A percentile compares a stretch with the other conserved stretches of the same genome.
Conservation (phyloP, 2,797 vertebrate genomes). For the Enteromius unitaeniatus region DNA sequence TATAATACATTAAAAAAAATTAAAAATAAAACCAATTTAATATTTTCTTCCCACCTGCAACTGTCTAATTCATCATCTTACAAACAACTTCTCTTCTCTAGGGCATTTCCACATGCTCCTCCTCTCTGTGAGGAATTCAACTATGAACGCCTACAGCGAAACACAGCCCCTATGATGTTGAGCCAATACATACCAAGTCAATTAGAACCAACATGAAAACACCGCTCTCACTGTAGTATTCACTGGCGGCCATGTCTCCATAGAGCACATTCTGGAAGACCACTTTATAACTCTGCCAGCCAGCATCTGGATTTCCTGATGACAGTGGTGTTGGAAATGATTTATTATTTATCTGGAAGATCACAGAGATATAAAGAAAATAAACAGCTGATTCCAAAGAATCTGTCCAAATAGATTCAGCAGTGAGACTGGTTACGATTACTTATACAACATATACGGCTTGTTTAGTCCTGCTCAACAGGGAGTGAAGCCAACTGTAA, state of each 20-base stretch:
- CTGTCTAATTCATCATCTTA: neutral
- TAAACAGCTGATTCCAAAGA: conserved; percentile 27
- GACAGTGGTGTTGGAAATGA: conserved; percentile 12
- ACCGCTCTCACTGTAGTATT: conserved; percentile 1
- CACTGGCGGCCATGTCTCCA: neutral
- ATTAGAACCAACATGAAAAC: conserved; percentile 30
- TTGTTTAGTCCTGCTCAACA: neutral
- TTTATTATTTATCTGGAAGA: conserved; percentile 25
- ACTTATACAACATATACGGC: conserved; percentile 25
- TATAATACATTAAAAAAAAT: neutral
- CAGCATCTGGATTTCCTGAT: conserved; percentile 8
- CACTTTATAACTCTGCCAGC: conserved; percentile 27
- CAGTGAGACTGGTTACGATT: conserved; percentile 1
- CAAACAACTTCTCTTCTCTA: neutral
- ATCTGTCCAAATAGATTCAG: conserved; percentile 25
- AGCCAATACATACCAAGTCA: conserved; percentile 43
- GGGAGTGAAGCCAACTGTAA: conserved; percentile 37
- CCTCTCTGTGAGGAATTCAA: conserved; percentile 18
- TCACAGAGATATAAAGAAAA: conserved; percentile 27
- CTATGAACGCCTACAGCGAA: conserved; percentile 19
- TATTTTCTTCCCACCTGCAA: neutral
- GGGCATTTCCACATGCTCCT: conserved; percentile 9
- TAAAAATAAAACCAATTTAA: neutral
- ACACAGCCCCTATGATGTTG: conserved; percentile 7
- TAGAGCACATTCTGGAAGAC: conserved; percentile 8